These are phyloP conservation scores for Argentina silus DNA, from an alignment of 2,797 vertebrate genomes.

Conservation along the genomic window DNA sequence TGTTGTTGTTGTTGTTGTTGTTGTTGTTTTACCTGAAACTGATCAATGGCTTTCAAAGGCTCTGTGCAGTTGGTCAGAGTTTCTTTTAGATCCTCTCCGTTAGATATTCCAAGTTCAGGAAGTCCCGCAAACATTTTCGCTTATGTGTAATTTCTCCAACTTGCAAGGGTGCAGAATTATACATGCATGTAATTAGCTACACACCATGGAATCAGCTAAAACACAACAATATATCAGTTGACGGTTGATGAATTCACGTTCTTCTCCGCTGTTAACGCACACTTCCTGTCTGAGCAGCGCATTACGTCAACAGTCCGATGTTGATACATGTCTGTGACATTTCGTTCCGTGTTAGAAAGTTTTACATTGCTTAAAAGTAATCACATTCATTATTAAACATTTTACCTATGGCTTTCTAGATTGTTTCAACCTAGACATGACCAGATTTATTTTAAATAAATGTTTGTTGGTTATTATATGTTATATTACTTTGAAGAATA, in stretches of 20 bases:
- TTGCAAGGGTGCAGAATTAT: background rate
- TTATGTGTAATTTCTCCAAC: background rate
- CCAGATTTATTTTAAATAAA: no score
- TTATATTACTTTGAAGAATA: no score
- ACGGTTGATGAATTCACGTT: background rate
- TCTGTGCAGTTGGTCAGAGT: slow-evolving; percentile 98
- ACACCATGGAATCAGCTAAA: background rate
- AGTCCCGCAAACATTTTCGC: slow-evolving; percentile 88
- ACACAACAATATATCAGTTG: background rate
- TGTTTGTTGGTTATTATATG: no score
- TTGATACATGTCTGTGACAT: background rate
- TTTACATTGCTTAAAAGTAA: no score
- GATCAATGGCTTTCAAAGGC: slow-evolving; percentile 96
- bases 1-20: background rate
- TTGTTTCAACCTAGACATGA: no score
- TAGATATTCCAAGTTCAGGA: slow-evolving; percentile 93
- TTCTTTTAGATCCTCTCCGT: slow-evolving; percentile 96
- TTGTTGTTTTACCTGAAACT: slow-evolving; percentile 87
- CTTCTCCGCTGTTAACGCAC: slow-evolving; percentile 13
- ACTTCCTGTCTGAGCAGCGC: slow-evolving; percentile 56
- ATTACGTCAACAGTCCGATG: slow-evolving; percentile 47
- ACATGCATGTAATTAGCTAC: background rate
- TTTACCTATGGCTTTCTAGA: no score
- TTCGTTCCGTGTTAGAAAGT: background rate
- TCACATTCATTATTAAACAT: no score